Conservation (phyloP, 2,888 invertebrate genomes). For the Platypus cylindrus region DNA sequence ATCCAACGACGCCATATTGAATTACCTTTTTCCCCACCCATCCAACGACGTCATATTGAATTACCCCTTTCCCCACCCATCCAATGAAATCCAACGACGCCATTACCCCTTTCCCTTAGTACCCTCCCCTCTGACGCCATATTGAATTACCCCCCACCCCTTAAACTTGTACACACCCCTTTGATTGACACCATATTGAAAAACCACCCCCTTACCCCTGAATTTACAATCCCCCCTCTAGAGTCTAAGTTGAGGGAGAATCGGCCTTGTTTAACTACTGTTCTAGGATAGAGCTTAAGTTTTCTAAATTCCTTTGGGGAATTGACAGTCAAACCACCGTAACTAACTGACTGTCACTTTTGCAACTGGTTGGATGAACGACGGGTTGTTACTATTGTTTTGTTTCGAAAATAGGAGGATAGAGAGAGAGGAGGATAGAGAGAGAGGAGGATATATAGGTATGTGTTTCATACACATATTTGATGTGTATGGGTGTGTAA, state of each 20-base stretch:
- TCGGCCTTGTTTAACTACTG: too few species aligned
- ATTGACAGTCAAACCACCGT: slow-evolving; percentile 25
- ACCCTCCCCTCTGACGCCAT: too few species aligned
- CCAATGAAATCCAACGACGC: too few species aligned
- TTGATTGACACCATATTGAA: too few species aligned
- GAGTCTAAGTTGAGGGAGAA: slow-evolving; percentile 3
- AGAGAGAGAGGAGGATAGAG: not conserved
- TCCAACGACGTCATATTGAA: too few species aligned
- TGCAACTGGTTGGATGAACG: slow-evolving; percentile 9
- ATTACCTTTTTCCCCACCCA: too few species aligned
- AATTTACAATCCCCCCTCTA: not conserved
- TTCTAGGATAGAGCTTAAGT: slow-evolving; percentile 11
- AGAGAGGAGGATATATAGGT: not conserved
- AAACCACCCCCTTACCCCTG: not conserved
- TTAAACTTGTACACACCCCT: not conserved
- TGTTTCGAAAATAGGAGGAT: not conserved
- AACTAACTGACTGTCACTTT: slow-evolving; percentile 28
- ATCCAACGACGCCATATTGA: too few species aligned
- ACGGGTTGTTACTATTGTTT: slow-evolving; percentile 4
- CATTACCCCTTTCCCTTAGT: too few species aligned
- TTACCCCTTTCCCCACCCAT: too few species aligned
- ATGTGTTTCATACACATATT: not conserved
- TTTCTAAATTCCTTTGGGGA: slow-evolving; percentile 18
- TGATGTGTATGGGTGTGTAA: slow-evolving; percentile 7
- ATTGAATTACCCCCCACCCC: too few species aligned